These are phyloP conservation scores for Bombus terrestris DNA, from an alignment of 1,140 invertebrate genomes.

Conservation along the genomic window DNA sequence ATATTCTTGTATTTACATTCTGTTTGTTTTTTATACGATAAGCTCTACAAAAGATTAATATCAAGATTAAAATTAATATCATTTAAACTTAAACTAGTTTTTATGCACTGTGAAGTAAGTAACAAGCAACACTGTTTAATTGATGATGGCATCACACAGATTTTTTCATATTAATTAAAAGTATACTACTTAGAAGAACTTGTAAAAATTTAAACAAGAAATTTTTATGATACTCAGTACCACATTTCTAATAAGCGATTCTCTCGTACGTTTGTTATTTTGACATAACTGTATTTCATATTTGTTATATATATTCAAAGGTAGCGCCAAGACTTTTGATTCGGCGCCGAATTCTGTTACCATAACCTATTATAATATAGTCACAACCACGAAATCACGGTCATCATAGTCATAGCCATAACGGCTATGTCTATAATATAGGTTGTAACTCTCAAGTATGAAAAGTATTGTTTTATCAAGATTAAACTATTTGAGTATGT, in stretches of 20 bases:
- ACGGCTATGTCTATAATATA: too few species aligned
- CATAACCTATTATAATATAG: conserved; percentile 19
- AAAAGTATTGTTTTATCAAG: neutral
- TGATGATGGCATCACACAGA: too few species aligned
- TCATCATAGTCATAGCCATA: too few species aligned
- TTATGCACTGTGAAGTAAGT: too few species aligned
- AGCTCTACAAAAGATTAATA: neutral
- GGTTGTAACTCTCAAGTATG: too few species aligned
- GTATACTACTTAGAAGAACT: too few species aligned
- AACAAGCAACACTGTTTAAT: too few species aligned
- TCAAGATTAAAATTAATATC: neutral
- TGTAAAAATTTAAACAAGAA: too few species aligned
- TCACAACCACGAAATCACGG: neutral
- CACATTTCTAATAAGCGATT: neutral
- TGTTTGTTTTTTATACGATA: neutral
- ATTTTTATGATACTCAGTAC: too few species aligned
- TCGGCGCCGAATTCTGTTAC: neutral
- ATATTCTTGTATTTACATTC: neutral
- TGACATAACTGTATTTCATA: neutral
- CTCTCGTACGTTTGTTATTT: neutral
- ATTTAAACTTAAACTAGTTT: neutral
- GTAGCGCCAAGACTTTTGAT: neutral
- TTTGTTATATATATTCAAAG: neutral
- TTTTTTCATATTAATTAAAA: too few species aligned
- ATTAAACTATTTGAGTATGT: neutral